These are phyloP conservation scores for Cardiocondyla obscurior DNA, from an alignment of 1,140 invertebrate genomes.

Conservation along the genomic window DNA sequence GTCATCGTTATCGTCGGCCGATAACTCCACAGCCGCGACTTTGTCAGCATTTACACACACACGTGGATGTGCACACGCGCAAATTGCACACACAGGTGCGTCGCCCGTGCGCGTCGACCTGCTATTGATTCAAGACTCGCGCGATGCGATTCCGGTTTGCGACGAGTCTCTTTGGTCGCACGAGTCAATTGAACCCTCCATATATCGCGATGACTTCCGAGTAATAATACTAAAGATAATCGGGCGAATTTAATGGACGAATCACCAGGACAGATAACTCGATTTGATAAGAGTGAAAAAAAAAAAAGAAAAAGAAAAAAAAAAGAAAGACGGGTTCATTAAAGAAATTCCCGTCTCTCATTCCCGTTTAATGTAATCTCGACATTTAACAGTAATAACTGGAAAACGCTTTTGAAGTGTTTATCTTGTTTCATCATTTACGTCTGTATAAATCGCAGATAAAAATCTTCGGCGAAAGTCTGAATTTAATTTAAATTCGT, in stretches of 20 bases:
- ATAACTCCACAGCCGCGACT: slow-evolving; percentile 61
- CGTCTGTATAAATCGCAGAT: not conserved
- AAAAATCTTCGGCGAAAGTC: not conserved
- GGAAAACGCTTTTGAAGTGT: not conserved
- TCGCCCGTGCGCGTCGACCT: slow-evolving; percentile 1
- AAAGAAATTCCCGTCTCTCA: not conserved
- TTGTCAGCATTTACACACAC: slow-evolving; percentile 1
- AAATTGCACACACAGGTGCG: not conserved
- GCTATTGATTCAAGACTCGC: slow-evolving; percentile 57
- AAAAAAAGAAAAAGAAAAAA: too few relatives aligned
- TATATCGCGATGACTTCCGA: slow-evolving; percentile 10
- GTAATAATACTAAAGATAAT: slow-evolving; percentile 1
- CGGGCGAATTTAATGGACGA: slow-evolving; percentile 12
- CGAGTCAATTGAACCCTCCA: slow-evolving; percentile 16
- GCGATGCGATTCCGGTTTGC: slow-evolving; percentile 39
- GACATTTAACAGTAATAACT: not conserved
- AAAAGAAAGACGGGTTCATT: not conserved
- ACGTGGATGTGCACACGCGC: not conserved
- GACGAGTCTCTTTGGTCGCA: not conserved
- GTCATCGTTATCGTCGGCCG: slow-evolving; percentile 68
- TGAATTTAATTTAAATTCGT: not conserved
- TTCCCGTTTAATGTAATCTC: not conserved
- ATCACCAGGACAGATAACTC: not conserved
- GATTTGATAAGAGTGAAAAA: not conserved
- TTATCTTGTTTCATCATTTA: not conserved